Conservation (phyloP, 2,797 vertebrate genomes). For the Amblyopsis hoosieri region DNA sequence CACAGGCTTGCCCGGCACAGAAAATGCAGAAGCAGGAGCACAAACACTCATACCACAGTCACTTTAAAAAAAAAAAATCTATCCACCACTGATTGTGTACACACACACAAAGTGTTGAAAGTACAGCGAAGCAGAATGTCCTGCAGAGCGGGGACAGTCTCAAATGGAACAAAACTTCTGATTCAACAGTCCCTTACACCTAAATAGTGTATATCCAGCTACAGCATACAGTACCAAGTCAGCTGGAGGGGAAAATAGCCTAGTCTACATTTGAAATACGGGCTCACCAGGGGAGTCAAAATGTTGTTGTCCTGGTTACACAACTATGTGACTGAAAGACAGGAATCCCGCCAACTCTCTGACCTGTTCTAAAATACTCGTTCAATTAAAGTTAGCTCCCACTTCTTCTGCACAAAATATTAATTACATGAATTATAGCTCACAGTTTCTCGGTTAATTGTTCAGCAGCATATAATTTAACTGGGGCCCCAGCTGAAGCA, state of each 20-base stretch:
- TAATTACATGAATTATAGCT: constrained; percentile 78
- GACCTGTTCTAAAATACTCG: constrained; percentile 65
- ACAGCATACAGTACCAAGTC: constrained; percentile 10
- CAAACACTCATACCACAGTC: constrained; percentile 66
- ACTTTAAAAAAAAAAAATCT: constrained; percentile 72
- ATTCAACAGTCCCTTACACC: constrained; percentile 58
- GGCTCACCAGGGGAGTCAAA: constrained; percentile 37
- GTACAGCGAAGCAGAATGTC: not conserved
- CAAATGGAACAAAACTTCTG: constrained; percentile 66
- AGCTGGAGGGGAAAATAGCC: constrained; percentile 42
- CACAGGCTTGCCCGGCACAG: constrained; percentile 75
- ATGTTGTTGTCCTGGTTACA: constrained; percentile 35
- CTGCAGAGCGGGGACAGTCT: constrained; percentile 51
- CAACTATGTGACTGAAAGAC: constrained; percentile 41
- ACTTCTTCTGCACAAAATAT: constrained; percentile 66
- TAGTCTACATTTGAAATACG: constrained; percentile 48
- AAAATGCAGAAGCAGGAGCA: constrained; percentile 65
- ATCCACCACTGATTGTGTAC: constrained; percentile 65
- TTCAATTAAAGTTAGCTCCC: constrained; percentile 69
- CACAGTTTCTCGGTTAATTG: constrained; percentile 77
- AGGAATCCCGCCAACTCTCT: constrained; percentile 51
- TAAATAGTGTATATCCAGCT: constrained; percentile 64
- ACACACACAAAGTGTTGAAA: constrained; percentile 3
- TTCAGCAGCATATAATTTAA: constrained; percentile 66
- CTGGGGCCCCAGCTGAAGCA: constrained; percentile 73